phyloP scores from a whole-genome alignment of 1,140 invertebrate species.

The Lepidurus arcticus region DNA sequence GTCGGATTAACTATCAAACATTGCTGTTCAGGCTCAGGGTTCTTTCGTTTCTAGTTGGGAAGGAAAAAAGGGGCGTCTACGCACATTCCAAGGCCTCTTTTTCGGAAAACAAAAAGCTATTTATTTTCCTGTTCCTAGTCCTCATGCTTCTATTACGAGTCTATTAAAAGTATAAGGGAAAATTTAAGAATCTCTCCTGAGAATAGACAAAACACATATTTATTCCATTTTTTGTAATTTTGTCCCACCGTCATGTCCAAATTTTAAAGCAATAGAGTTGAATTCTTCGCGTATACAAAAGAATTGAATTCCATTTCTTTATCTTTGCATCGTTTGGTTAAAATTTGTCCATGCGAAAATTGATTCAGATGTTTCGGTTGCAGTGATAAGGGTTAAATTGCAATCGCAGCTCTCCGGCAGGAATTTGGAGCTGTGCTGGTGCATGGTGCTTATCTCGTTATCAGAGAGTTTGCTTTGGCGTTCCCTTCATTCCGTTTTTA shows the following conservation, averaged over 20 bases:
- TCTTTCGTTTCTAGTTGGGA: not conserved
- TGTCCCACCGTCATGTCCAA: not conserved
- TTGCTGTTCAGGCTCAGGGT: constrained; percentile 3
- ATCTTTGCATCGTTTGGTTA: not conserved
- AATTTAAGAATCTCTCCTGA: not conserved
- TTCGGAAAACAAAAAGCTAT: not conserved
- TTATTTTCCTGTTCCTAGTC: constrained; percentile 2
- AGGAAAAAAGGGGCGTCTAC: not conserved
- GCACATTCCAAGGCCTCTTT: not conserved
- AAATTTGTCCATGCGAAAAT: not conserved
- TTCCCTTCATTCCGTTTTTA: not conserved
- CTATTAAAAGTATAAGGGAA: not conserved
- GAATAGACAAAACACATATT: not conserved
- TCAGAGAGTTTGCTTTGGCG: not conserved
- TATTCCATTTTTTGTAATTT: not conserved
- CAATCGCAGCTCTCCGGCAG: not conserved
- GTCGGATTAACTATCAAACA: not conserved
- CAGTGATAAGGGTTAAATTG: not conserved
- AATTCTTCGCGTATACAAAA: not conserved
- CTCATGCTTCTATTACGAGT: not conserved
- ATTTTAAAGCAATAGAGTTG: not conserved
- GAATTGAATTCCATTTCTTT: not conserved
- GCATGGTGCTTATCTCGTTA: constrained; percentile 13
- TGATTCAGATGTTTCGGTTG: not conserved
- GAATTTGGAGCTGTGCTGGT: not conserved